Evolutionary conservation across 2,888 invertebrate species (phyloP).

Genomic region (Platycheirus albimanus): DNA sequence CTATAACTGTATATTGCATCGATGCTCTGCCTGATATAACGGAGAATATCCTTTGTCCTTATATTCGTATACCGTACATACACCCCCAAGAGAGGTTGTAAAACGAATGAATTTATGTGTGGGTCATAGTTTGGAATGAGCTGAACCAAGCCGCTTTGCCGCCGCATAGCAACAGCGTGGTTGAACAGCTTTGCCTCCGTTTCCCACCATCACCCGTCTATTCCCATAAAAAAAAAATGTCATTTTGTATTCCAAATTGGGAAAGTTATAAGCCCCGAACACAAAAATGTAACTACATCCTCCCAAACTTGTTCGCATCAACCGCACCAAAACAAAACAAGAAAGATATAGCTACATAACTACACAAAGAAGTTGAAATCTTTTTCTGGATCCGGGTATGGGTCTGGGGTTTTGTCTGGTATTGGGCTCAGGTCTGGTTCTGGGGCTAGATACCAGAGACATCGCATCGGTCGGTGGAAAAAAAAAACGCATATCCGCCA

Average conservation of each 20-base stretch:
- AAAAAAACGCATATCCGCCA: slow-evolving; percentile 29
- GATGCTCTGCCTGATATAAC: slow-evolving; percentile 1
- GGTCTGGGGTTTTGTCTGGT: background rate
- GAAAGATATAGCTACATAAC: no score
- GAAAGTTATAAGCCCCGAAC: slow-evolving; percentile 66
- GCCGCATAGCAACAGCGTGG: slow-evolving; percentile 61
- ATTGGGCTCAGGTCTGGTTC: background rate
- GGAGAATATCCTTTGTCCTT: slow-evolving; percentile 29
- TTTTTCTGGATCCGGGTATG: slow-evolving; percentile 4
- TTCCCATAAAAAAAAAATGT: slow-evolving; percentile 53
- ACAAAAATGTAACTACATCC: slow-evolving; percentile 41
- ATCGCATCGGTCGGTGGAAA: slow-evolving; percentile 1
- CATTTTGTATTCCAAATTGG: slow-evolving; percentile 70
- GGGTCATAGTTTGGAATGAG: slow-evolving; percentile 2
- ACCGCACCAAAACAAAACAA: slow-evolving; percentile 32
- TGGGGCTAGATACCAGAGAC: background rate
- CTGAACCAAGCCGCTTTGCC: slow-evolving; percentile 16
- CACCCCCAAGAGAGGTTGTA: slow-evolving; percentile 36
- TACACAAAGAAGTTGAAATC: slow-evolving; percentile 30
- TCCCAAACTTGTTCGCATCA: background rate
- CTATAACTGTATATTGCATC: slow-evolving; percentile 14
- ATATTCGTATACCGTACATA: background rate
- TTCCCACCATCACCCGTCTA: background rate
- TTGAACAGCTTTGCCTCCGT: slow-evolving; percentile 49
- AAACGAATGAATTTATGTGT: slow-evolving; percentile 60